Evolutionary conservation across 2,888 invertebrate species (phyloP).

Genomic region (Nezara viridula): DNA sequence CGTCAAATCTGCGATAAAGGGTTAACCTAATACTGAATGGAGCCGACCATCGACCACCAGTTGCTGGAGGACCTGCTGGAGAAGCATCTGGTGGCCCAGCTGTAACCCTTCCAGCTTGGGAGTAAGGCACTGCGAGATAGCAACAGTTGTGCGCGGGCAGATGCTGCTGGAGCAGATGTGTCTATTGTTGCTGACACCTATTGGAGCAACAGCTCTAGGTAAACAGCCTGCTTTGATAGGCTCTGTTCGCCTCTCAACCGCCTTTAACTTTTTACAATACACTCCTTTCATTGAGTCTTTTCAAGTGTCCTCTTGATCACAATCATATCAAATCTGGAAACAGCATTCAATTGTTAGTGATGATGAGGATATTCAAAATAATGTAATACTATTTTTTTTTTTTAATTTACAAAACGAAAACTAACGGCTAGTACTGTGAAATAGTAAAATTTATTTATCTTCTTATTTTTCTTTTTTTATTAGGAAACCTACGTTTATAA

Average conservation of each 20-base stretch:
- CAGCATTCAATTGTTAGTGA: neutral
- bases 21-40: conserved; percentile 1
- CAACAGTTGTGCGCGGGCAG: conserved; percentile 38
- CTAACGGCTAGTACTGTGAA: no score
- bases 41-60: neutral
- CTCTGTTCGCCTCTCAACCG: neutral
- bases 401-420: no score
- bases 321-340: neutral
- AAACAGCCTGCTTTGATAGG: conserved; percentile 4
- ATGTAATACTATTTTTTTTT: no score
- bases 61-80: conserved; percentile 2
- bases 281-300: neutral
- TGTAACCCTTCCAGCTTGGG: conserved; percentile 32
- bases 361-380: neutral
- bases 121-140: conserved; percentile 17
- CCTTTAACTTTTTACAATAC: conserved; percentile 2
- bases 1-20: neutral
- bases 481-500: no score
- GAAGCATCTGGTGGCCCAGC: conserved; percentile 37
- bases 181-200: conserved; percentile 33
- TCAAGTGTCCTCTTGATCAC: neutral
- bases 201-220: conserved; percentile 16
- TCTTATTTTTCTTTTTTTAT: no score
- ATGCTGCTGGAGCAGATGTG: conserved; percentile 1
- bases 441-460: no score